Base-by-base conservation (phyloP, 2,797 vertebrate genomes). In the Gobionotothen gibberifrons region DNA sequence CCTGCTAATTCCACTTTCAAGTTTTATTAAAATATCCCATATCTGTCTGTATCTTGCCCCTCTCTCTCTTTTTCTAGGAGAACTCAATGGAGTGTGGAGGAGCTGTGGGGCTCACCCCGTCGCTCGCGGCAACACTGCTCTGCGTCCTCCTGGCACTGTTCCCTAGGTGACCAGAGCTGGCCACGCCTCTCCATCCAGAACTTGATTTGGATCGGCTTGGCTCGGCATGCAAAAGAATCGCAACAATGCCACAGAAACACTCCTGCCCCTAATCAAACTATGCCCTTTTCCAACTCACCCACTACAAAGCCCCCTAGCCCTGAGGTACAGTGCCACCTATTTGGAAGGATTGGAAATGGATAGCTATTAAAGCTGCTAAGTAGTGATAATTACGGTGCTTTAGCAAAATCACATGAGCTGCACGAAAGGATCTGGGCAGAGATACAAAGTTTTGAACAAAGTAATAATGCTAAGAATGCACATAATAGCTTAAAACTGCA, bases 61-160 rank as follows among this genome's bases (percentile, higher is more conserved):
- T 4, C 11, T 17, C 39, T 9, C 2, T 72, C 16, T 69, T 68
- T 74, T 72, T 57, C 1, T 3, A 99, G 98, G 98, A 99, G 82
- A 98, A 99, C 78, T 97, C 98, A 0, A 96, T 97, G 95, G 97
- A 99, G 91, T 99, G 98, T 73, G 98, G 98, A 21, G 94, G 94
- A 55, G 96, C 93, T 0, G 76, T 70, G 10, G 84, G 85, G 81
- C 91, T 97, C 67, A 79, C 75, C 75, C 94, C 95, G 51, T 93
- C 92, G 55, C 83, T 87, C 19, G 69, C 54, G 43, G 88, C 94
- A 55, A 79, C 92, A 11, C 85, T 96, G 88, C 86, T 96, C 74
- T 91, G 94, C 66, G 67, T 97, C 83, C 78, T 97, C 60, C 55
- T 93, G 84, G 84, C 10, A 0, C 84, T 97, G 82, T 89, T 96